Percentiles rank a stretch among this genome's conserved stretches.
Evolutionary conservation across 2,113 vertebrate species (phyloP).

Genomic region (Athene cunicularia): DNA sequence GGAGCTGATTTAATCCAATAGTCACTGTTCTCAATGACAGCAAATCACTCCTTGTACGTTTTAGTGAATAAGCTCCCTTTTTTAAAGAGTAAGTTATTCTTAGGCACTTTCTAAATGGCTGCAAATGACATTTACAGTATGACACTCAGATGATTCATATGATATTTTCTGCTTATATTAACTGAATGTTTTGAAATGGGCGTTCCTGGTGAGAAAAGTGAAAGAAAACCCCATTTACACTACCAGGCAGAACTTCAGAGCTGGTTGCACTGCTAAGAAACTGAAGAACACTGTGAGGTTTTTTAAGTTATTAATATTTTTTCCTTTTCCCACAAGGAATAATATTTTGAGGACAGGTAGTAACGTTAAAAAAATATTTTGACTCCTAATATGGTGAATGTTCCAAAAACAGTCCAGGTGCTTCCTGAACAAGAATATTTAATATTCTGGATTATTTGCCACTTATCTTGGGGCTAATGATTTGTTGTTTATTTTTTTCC

Average conservation of each 20-base stretch:
- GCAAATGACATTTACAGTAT: neutral
- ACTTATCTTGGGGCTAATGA: neutral
- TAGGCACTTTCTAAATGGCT: neutral
- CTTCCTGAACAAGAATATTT: neutral
- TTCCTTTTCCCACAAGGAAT: neutral
- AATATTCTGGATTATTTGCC: neutral
- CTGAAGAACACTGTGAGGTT: neutral
- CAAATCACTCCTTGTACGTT: neutral
- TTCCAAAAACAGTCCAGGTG: neutral
- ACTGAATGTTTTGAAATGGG: neutral
- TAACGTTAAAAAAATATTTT: neutral
- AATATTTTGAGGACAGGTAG: neutral
- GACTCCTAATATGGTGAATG: neutral
- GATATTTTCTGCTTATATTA: neutral
- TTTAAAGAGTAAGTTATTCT: neutral
- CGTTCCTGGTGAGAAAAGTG: neutral
- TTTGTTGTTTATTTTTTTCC: neutral
- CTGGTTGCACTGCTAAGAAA: neutral
- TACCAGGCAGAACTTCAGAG: neutral
- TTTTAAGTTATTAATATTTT: neutral
- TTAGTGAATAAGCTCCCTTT: neutral
- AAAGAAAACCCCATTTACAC: neutral
- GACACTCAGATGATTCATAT: neutral
- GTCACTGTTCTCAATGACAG: neutral
- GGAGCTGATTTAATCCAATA: neutral